Evolutionary conservation across 2,888 invertebrate genomes (phyloP).

Genomic region (Hydropsyche betteni): DNA sequence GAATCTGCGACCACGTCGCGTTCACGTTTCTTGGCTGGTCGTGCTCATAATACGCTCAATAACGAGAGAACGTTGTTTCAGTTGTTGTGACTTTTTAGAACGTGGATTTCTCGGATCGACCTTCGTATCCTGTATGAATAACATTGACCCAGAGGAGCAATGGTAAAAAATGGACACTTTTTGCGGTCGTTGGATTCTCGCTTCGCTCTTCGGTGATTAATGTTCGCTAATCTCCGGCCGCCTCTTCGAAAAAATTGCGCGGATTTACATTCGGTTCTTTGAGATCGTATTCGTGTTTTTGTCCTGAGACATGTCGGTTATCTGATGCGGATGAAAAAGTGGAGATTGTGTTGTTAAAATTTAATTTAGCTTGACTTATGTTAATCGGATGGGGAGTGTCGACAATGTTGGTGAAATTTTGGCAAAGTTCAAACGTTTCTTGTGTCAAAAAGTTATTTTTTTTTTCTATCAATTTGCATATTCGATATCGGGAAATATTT

Average conservation of each 20-base stretch:
- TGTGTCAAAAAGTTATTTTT: neutral
- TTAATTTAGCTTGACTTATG: too few species aligned
- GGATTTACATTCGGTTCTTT: neutral
- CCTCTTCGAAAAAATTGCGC: neutral
- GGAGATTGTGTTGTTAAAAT: too few species aligned
- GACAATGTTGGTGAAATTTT: too few species aligned
- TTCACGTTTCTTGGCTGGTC: constrained; percentile 17
- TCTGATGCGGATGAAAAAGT: too few species aligned
- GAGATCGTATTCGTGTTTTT: too few species aligned
- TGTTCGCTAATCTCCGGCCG: constrained; percentile 1
- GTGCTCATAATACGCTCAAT: constrained; percentile 22
- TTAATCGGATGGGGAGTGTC: too few species aligned
- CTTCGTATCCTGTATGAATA: constrained; percentile 12
- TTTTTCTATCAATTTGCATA: constrained; percentile 12
- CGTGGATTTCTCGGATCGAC: constrained; percentile 10
- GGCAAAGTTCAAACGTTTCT: too few species aligned
- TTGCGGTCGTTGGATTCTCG: neutral
- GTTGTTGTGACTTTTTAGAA: constrained; percentile 7
- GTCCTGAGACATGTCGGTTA: too few species aligned
- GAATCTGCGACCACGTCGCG: neutral
- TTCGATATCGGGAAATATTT: too few species aligned
- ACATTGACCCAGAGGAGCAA: constrained; percentile 20
- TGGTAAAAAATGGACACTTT: neutral
- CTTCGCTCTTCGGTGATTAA: constrained; percentile 13
- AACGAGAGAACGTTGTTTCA: constrained; percentile 14